A percentile compares a stretch with the other conserved stretches of the same genome.
Evolutionary conservation across 2,113 vertebrate species (phyloP).

Genomic region (Sinocyclocheilus anophthalmus): DNA sequence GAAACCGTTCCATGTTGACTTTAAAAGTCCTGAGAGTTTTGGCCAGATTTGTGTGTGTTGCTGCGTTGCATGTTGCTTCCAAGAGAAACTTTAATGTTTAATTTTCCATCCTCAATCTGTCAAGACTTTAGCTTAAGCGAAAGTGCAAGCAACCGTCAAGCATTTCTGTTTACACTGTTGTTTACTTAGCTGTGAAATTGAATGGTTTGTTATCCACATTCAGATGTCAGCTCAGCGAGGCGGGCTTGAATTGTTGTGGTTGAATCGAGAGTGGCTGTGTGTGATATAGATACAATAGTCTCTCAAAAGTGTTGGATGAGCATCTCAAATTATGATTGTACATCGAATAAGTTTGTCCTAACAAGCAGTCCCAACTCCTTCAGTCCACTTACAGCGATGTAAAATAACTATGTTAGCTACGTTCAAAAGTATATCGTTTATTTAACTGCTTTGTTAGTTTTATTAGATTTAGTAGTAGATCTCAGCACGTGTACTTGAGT

Average conservation of each 20-base stretch:
- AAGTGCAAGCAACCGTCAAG: constrained; percentile 15
- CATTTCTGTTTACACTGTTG: constrained; percentile 25
- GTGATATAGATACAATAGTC: constrained; percentile 11
- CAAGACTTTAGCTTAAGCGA: neutral
- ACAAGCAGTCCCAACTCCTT: neutral
- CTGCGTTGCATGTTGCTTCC: neutral
- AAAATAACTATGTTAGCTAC: neutral
- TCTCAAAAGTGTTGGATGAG: neutral
- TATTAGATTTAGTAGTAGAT: neutral
- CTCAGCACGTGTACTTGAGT: neutral
- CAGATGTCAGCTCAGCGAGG: neutral
- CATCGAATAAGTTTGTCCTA: neutral
- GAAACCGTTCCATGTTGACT: neutral
- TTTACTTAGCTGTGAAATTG: constrained; percentile 20
- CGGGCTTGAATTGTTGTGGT: neutral
- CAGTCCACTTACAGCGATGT: neutral
- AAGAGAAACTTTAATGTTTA: constrained; percentile 24
- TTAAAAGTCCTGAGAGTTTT: neutral
- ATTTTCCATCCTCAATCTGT: constrained; percentile 1
- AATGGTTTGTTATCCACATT: constrained; percentile 10
- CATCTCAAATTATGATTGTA: neutral
- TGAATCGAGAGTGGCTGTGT: neutral
- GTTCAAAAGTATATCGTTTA: neutral
- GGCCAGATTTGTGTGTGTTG: neutral
- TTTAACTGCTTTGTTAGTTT: neutral